Percentiles rank a stretch among this genome's conserved stretches.
These are phyloP conservation scores for Psilanteris sp. DNA, from an alignment of 1,140 invertebrate species.

Conservation along the genomic window DNA sequence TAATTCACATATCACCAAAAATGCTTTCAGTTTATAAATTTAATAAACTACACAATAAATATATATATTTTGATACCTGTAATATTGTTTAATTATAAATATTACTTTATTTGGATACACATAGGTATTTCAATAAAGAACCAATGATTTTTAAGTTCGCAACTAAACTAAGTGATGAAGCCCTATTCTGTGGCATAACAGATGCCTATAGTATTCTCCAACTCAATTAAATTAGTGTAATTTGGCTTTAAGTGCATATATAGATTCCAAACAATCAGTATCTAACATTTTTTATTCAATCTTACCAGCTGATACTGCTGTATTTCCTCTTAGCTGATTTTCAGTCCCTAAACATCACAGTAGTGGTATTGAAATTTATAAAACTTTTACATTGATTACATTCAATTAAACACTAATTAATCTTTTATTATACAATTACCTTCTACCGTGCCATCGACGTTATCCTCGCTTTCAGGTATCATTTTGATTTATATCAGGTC, in stretches of 20 bases:
- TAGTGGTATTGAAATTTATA: slow-evolving; percentile 35
- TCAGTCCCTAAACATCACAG: slow-evolving; percentile 70
- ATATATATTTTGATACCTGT: no score
- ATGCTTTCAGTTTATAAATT: no score
- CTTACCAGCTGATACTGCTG: slow-evolving; percentile 73
- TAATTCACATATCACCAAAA: no score
- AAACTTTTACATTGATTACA: neutral
- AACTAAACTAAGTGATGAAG: slow-evolving; percentile 71
- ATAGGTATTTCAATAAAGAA: slow-evolving; percentile 11
- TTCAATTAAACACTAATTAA: no score
- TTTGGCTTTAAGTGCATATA: slow-evolving; percentile 66
- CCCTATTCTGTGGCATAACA: slow-evolving; percentile 74
- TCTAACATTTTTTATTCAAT: slow-evolving; percentile 45
- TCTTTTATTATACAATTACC: slow-evolving; percentile 62
- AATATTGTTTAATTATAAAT: no score
- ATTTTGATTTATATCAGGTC: slow-evolving; percentile 65
- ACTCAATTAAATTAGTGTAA: slow-evolving; percentile 74
- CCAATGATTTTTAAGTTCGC: slow-evolving; percentile 40
- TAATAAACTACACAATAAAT: no score
- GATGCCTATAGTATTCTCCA: slow-evolving; percentile 73
- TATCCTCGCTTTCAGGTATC: slow-evolving; percentile 72
- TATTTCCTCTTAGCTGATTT: slow-evolving; percentile 69
- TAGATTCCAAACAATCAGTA: slow-evolving; percentile 48
- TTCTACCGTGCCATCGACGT: slow-evolving; percentile 73
- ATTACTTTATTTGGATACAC: no score